phyloP scores from a whole-genome alignment of 2,797 vertebrate species.

The Bryconaethiops microstoma region DNA sequence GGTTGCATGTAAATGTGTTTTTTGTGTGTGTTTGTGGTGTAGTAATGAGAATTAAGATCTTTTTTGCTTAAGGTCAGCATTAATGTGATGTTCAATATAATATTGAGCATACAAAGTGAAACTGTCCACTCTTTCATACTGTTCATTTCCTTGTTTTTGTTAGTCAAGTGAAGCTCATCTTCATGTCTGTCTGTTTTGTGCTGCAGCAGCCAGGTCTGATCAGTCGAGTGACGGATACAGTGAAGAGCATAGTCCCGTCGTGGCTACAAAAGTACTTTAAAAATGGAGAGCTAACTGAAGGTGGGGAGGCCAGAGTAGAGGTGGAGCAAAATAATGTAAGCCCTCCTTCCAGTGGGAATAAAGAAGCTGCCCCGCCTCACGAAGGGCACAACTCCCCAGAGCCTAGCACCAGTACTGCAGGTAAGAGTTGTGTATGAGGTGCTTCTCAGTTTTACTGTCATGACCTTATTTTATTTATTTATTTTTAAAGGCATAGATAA shows the following conservation, averaged over 20 bases:
- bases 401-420: constrained; percentile 86
- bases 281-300: constrained; percentile 74
- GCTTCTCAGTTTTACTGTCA: background rate
- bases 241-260: constrained; percentile 95
- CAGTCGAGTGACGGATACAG: constrained; percentile 93
- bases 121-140: too few relatives aligned
- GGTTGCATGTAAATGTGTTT: too few relatives aligned
- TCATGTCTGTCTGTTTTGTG: background rate
- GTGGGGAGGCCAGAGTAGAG: constrained; percentile 61
- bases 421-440: constrained; percentile 65
- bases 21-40: too few relatives aligned
- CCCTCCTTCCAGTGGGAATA: constrained; percentile 79
- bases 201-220: constrained; percentile 87
- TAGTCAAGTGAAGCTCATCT: background rate
- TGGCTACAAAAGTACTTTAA: constrained; percentile 97
- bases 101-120: too few relatives aligned
- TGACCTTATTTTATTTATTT: too few relatives aligned
- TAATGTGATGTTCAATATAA: too few relatives aligned
- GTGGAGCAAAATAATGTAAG: constrained; percentile 73
- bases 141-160: too few relatives aligned
- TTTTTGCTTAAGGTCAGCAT: too few relatives aligned
- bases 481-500: too few relatives aligned
- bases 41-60: too few relatives aligned
- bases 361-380: constrained; percentile 70
- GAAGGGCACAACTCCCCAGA: constrained; percentile 86